A percentile compares a stretch with the other conserved stretches of the same genome.
phyloP scores from a whole-genome alignment of 1,140 invertebrate species.

The Cepaea nemoralis region DNA sequence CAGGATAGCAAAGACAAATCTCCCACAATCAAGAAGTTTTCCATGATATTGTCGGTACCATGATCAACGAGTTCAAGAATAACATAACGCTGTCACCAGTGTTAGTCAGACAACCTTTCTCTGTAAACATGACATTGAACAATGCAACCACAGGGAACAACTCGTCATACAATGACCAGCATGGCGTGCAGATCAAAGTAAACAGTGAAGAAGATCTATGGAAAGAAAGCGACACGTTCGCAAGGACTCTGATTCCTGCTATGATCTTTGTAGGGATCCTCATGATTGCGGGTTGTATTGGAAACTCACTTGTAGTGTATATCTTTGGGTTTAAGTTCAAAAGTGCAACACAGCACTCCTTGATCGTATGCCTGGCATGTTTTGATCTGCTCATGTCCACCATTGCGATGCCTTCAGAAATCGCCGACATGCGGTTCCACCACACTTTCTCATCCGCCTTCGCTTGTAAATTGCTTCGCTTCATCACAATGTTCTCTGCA shows the following conservation, averaged over 20 bases:
- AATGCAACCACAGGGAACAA: too few species aligned
- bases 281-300: conserved; percentile 41
- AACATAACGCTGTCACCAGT: too few species aligned
- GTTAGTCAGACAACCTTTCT: too few species aligned
- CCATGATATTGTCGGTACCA: too few species aligned
- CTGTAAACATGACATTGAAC: too few species aligned
- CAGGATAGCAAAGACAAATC: too few species aligned
- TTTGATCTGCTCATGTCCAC: conserved; percentile 48
- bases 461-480: conserved; percentile 58
- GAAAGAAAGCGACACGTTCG: conserved; percentile 18
- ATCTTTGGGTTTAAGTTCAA: conserved; percentile 49
- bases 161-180: too few species aligned
- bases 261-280: conserved; percentile 44
- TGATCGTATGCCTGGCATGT: conserved; percentile 49
- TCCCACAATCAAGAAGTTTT: too few species aligned
- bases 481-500: conserved; percentile 51
- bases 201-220: neutral
- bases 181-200: neutral
- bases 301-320: conserved; percentile 44
- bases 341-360: conserved; percentile 39
- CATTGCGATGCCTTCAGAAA: conserved; percentile 53
- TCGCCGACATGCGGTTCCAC: conserved; percentile 51
- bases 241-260: conserved; percentile 40
- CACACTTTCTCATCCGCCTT: conserved; percentile 51
- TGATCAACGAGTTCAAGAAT: too few species aligned